Base-by-base conservation (phyloP, 2,888 invertebrate species). In the Tiphia femorata region DNA sequence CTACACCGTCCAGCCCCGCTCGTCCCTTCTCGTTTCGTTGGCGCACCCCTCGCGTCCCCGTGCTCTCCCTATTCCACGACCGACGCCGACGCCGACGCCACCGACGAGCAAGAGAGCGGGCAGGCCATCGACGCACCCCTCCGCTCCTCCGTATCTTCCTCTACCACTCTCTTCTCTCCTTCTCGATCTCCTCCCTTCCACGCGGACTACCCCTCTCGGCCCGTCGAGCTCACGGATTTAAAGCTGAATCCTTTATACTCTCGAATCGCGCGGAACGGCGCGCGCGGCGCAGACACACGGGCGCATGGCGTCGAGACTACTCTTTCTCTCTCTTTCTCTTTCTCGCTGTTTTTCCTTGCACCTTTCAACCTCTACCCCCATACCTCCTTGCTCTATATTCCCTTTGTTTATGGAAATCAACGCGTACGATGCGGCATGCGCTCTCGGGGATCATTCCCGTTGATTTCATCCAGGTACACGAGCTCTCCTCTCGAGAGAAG, bases 181-280 rank as follows among this genome's bases (percentile, higher is more conserved):
- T n/a, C n/a, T 20, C 19, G 27, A 40, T 50, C 49, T 25, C 30
- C 30, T 46, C 33, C 44, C 50, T 35, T 53, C 44, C n/a, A n/a
- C n/a, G n/a, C n/a, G n/a, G n/a, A n/a, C n/a, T n/a, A 14, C 19
- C 23, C 40, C 46, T 12, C 33, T 23, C 25, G 16, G 17, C 33
- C 27, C 19, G 35, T 17, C 58, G n/a, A n/a, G n/a, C n/a, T 61
- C 60, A 38, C 33, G 57, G 62, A 65, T 68, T 67, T 67, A 44
- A 65, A 67, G 50, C 59, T 20, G 67, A 68, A 62, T 64, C 62
- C 55, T 67, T 67, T 59, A 55, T 62, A 52, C 21, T 58, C 43
- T 49, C 48, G 61, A 58, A 58, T 68, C 58, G 58, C 46, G 51
- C 49, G 56, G 49, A 50, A 59, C 61, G 49, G 48, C 43, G 60